Evolutionary conservation across 1,140 invertebrate genomes (phyloP).

Genomic region (Scylla paramamosain): DNA sequence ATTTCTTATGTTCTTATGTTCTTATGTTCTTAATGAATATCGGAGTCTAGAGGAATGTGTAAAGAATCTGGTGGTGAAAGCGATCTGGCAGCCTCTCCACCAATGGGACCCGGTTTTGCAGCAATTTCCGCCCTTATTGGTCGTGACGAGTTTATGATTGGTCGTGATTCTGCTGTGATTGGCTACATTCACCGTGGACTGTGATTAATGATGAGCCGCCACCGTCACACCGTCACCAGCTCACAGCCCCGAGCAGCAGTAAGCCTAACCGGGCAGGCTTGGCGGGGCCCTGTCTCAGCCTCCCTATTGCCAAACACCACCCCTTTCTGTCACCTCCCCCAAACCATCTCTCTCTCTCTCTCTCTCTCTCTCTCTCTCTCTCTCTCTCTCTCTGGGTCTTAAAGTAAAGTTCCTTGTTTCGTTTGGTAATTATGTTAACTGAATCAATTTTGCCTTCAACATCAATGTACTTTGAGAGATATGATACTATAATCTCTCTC

Average conservation of each 20-base stretch:
- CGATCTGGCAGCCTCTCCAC: slow-evolving; percentile 40
- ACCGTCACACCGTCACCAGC: slow-evolving; percentile 12
- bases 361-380: too few species aligned
- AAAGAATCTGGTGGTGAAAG: slow-evolving; percentile 38
- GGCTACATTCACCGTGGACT: slow-evolving; percentile 62
- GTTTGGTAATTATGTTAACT: too few species aligned
- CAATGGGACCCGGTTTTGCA: slow-evolving; percentile 36
- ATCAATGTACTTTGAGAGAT: too few species aligned
- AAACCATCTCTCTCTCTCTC: too few species aligned
- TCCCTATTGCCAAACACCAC: background rate
- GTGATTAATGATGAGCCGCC: slow-evolving; percentile 63
- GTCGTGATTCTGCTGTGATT: slow-evolving; percentile 61
- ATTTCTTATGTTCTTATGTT: too few species aligned
- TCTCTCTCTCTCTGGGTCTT: too few species aligned
- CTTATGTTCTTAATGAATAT: slow-evolving; percentile 12
- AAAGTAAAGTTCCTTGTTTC: too few species aligned
- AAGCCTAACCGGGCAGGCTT: slow-evolving; percentile 35
- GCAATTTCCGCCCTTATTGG: slow-evolving; percentile 55
- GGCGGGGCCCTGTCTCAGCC: background rate
- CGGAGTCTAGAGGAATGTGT: slow-evolving; percentile 55
- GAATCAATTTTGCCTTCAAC: too few species aligned
- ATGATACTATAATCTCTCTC: too few species aligned
- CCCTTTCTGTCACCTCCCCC: background rate
- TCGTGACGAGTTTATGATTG: slow-evolving; percentile 67
- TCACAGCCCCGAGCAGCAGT: background rate